These are phyloP conservation scores for Setophaga petechia DNA, from an alignment of 2,113 vertebrate genomes.

Conservation along the genomic window DNA sequence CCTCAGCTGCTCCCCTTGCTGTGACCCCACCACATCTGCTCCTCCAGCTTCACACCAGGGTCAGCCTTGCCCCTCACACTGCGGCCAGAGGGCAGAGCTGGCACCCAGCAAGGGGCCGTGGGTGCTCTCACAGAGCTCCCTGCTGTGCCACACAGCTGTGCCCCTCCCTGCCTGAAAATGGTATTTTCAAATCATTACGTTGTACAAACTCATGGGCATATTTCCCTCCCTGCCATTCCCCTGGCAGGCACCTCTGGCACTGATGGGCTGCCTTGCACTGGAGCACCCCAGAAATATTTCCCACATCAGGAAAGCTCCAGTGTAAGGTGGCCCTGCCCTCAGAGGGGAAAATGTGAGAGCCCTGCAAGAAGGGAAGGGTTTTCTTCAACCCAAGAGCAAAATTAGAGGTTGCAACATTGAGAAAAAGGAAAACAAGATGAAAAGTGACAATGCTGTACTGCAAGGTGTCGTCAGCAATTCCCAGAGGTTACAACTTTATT, in stretches of 20 bases:
- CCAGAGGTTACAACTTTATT: neutral
- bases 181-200: too few relatives aligned
- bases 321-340: fast-evolving
- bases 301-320: neutral
- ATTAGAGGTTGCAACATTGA: neutral
- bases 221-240: too few relatives aligned
- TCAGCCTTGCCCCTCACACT: fast-evolving
- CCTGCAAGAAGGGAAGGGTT: neutral
- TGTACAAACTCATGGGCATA: too few relatives aligned
- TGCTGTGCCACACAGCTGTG: too few relatives aligned
- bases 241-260: fast-evolving
- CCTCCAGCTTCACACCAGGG: fast-evolving
- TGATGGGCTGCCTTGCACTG: neutral
- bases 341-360: neutral
- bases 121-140: fast-evolving
- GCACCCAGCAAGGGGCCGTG: neutral
- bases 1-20: fast-evolving
- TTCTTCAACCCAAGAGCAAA: neutral
- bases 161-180: too few relatives aligned
- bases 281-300: neutral
- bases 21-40: fast-evolving
- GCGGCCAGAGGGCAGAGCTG: neutral
- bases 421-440: too few relatives aligned
- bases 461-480: neutral
- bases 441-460: neutral